A percentile compares a stretch with the other conserved stretches of the same genome.
These are phyloP conservation scores for Lasiurus cinereus DNA, from an alignment of 2,113 vertebrate species.

Conservation along the genomic window DNA sequence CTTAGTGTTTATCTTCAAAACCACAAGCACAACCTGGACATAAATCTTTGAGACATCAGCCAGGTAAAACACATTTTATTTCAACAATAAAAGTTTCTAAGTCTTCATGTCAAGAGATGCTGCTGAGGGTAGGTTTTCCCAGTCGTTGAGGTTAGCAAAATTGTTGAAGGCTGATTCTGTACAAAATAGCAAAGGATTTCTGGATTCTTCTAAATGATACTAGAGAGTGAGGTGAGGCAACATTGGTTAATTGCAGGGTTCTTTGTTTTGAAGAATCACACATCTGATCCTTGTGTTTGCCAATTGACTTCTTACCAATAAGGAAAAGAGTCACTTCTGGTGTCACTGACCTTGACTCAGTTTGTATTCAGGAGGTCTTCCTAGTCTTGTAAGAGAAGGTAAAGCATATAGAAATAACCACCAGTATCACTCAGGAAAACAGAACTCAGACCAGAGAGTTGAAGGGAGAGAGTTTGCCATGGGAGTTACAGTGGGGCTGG, in stretches of 20 bases:
- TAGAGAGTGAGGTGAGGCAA: not conserved
- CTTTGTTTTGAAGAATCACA: conserved; percentile 35
- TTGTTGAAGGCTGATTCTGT: conserved; percentile 93
- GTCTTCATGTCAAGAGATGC: conserved; percentile 92
- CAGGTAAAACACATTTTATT: conserved; percentile 92
- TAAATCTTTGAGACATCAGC: conserved; percentile 57
- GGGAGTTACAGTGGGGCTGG: not conserved
- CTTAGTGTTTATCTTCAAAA: conserved; percentile 71
- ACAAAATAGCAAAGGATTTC: conserved; percentile 93
- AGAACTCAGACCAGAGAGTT: not conserved
- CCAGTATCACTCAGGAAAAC: not conserved
- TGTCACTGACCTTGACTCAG: not conserved
- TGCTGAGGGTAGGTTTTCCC: conserved; percentile 91
- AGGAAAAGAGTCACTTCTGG: not conserved
- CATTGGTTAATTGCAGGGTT: not conserved
- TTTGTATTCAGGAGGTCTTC: not conserved
- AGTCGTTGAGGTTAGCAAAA: conserved; percentile 92
- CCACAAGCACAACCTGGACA: conserved; percentile 60
- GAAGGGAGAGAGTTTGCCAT: not conserved
- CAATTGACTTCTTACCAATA: not conserved
- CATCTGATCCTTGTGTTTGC: not conserved
- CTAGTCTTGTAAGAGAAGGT: not conserved
- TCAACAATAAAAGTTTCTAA: conserved; percentile 94
- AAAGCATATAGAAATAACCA: not conserved
- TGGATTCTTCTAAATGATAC: conserved; percentile 72